phyloP scores from a whole-genome alignment of 2,113 vertebrate species.

The Myrmophylax atrothorax region DNA sequence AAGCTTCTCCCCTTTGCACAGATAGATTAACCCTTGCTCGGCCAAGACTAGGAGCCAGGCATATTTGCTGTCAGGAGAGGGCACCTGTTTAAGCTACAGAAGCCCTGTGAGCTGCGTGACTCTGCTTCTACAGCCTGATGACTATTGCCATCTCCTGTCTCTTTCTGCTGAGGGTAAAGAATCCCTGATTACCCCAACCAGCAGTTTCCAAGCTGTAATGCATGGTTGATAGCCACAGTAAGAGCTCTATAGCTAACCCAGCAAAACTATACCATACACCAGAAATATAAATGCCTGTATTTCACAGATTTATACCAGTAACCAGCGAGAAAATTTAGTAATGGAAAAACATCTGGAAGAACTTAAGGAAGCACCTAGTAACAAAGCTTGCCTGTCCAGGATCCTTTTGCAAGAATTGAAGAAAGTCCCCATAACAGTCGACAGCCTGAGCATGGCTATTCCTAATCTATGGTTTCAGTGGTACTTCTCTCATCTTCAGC shows the following conservation, averaged over 20 bases:
- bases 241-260: not conserved
- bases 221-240: rapidly evolving
- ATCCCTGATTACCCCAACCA: not conserved
- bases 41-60: not conserved
- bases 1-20: not conserved
- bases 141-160: not conserved
- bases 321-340: not conserved
- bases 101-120: not conserved
- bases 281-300: not conserved
- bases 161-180: not conserved
- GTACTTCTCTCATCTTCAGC: not conserved
- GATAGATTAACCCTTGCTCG: not conserved
- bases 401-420: not conserved
- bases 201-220: not conserved
- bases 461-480: not conserved
- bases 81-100: not conserved
- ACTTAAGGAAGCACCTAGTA: not conserved
- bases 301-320: not conserved
- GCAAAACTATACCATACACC: not conserved
- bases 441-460: not conserved
- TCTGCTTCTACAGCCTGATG: not conserved
- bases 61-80: not conserved
- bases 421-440: rapidly evolving
- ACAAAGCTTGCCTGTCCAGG: not conserved
- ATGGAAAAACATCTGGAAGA: not conserved